These are phyloP conservation scores for Moxostoma hubbsi DNA, from an alignment of 2,797 vertebrate genomes.

Conservation along the genomic window DNA sequence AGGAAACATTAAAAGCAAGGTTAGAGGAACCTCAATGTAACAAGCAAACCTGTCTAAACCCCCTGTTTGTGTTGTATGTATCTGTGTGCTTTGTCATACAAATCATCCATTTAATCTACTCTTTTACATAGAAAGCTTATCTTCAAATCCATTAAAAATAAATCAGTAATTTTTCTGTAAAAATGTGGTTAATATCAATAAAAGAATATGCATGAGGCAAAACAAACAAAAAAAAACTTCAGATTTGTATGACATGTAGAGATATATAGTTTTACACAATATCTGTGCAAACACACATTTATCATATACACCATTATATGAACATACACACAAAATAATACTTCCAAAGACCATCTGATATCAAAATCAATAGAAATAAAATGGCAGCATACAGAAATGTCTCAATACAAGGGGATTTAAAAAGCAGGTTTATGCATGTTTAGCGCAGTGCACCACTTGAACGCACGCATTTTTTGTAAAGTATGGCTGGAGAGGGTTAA, in stretches of 20 bases:
- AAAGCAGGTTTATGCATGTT: conserved; percentile 62
- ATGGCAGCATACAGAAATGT: conserved; percentile 21
- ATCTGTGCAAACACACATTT: conserved; percentile 76
- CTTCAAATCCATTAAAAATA: not conserved
- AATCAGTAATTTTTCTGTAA: not conserved
- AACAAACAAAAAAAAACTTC: conserved; percentile 55
- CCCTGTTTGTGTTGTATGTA: conserved; percentile 78
- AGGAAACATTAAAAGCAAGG: conserved; percentile 58
- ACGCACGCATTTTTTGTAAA: conserved; percentile 45
- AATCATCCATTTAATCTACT: conserved; percentile 62
- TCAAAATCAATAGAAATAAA: conserved; percentile 46
- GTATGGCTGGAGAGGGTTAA: conserved; percentile 72
- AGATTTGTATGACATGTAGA: conserved; percentile 70
- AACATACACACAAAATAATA: conserved; percentile 81
- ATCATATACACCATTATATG: conserved; percentile 78
- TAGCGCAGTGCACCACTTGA: no score
- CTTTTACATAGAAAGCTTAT: not conserved
- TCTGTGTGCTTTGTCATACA: conserved; percentile 76
- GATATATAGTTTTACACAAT: conserved; percentile 65
- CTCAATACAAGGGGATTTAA: conserved; percentile 60
- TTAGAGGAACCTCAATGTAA: conserved; percentile 5
- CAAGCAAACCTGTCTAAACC: conserved; percentile 67
- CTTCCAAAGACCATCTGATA: conserved; percentile 53
- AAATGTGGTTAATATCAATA: not conserved
- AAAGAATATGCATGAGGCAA: conserved; percentile 1